phyloP scores from a whole-genome alignment of 2,888 invertebrate species.

The Morpho deidamia region DNA sequence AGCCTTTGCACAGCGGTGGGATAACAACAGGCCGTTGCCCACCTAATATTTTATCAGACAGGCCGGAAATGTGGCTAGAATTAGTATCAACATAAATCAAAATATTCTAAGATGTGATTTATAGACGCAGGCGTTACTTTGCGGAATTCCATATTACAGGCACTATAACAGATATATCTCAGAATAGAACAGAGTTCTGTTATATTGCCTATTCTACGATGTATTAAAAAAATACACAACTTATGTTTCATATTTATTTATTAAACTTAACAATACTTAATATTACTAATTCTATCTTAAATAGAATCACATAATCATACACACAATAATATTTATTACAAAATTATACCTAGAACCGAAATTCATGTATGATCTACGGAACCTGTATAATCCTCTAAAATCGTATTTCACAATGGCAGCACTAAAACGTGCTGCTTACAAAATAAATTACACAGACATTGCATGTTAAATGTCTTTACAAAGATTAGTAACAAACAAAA shows the following conservation, averaged over 20 bases:
- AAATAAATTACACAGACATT: not conserved
- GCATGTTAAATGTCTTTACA: not conserved
- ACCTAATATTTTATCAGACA: too few species aligned
- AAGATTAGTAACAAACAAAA: slow-evolving; percentile 18
- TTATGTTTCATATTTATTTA: slow-evolving; percentile 50
- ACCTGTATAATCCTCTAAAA: not conserved
- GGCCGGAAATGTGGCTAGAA: too few species aligned
- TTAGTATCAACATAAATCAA: too few species aligned
- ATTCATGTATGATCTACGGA: slow-evolving; percentile 1
- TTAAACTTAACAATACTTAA: slow-evolving; percentile 60
- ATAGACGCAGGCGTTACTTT: too few species aligned
- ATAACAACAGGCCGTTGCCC: too few species aligned
- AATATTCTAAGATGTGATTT: too few species aligned
- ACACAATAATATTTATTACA: slow-evolving; percentile 25
- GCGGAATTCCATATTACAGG: too few species aligned
- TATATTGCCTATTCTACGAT: too few species aligned
- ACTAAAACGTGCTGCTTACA: slow-evolving; percentile 28
- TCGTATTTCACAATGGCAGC: slow-evolving; percentile 14
- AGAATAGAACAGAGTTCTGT: too few species aligned
- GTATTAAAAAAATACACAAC: slow-evolving; percentile 15
- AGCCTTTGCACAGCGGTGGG: too few species aligned
- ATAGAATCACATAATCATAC: slow-evolving; percentile 54
- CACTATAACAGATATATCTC: too few species aligned
- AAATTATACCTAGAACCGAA: slow-evolving; percentile 13
- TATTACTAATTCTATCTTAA: slow-evolving; percentile 54